Percentiles rank a stretch among this genome's conserved stretches.
These are phyloP conservation scores for Apis cerana DNA, from an alignment of 1,140 invertebrate species.

Conservation along the genomic window DNA sequence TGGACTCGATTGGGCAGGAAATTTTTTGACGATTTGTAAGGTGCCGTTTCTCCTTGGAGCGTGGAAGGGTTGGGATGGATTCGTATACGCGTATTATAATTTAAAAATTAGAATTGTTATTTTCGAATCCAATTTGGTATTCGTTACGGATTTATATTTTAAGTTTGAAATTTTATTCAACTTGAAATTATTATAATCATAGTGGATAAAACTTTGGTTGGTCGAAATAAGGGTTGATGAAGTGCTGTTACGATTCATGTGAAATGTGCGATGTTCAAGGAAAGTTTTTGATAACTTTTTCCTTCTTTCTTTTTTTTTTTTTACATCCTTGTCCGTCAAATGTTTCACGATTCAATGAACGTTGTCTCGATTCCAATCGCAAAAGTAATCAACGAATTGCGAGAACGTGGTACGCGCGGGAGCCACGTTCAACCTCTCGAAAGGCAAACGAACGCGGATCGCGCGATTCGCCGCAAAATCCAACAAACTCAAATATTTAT, in stretches of 20 bases:
- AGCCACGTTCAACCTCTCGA: neutral
- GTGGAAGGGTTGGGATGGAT: neutral
- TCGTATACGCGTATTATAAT: neutral
- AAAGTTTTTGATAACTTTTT: no score
- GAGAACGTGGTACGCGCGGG: neutral
- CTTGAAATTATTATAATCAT: no score
- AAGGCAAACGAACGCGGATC: conserved; percentile 18
- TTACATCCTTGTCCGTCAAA: neutral
- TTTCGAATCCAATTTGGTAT: no score
- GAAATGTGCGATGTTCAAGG: no score
- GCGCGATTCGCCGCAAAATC: conserved; percentile 10
- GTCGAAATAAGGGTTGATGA: no score
- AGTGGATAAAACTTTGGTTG: no score
- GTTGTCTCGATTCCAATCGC: conserved; percentile 36
- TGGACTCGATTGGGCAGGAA: neutral
- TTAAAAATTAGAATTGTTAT: no score
- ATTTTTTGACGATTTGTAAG: conserved; percentile 16
- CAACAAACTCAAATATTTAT: conserved; percentile 57
- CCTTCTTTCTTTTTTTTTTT: no score
- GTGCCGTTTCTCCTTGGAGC: no score
- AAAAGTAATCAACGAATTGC: conserved; percentile 39
- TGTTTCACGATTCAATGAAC: neutral
- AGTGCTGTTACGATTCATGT: no score
- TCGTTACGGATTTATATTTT: no score
- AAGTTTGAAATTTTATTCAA: no score